Conservation (phyloP, 2,797 vertebrate genomes). For the Leptatherina wallacei region DNA sequence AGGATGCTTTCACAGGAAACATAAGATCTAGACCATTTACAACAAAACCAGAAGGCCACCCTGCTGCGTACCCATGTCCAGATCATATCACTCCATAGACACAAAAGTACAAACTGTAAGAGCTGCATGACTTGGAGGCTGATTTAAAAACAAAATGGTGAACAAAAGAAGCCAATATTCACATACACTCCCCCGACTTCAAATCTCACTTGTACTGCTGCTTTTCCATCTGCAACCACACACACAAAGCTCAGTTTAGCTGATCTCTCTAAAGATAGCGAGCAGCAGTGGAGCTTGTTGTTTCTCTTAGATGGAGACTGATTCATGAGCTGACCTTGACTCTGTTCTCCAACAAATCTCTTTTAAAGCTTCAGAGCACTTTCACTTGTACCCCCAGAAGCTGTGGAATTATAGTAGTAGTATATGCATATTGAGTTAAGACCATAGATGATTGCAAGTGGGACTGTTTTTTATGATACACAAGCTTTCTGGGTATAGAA, state of each 20-base stretch:
- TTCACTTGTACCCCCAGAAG: constrained; percentile 12
- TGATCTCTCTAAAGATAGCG: constrained; percentile 65
- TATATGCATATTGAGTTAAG: constrained; percentile 3
- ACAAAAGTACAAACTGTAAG: constrained; percentile 14
- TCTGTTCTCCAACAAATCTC: constrained; percentile 51
- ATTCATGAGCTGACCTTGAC: constrained; percentile 72
- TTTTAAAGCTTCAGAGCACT: constrained; percentile 22
- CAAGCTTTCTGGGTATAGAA: background rate
- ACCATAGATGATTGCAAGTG: background rate
- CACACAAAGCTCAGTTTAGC: constrained; percentile 29
- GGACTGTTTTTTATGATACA: background rate
- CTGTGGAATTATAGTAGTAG: constrained; percentile 22
- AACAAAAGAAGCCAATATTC: constrained; percentile 22
- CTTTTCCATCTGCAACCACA: constrained; percentile 10
- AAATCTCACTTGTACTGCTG: constrained; percentile 20
- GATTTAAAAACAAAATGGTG: constrained; percentile 19
- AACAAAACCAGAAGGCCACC: constrained; percentile 26
- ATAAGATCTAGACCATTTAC: constrained; percentile 30
- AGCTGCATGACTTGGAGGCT: constrained; percentile 5
- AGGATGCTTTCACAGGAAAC: constrained; percentile 43
- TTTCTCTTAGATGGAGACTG: constrained; percentile 66
- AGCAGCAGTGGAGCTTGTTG: constrained; percentile 46
- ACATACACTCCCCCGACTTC: background rate
- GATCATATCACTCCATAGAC: constrained; percentile 15
- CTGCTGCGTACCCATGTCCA: constrained; percentile 7